A percentile compares a stretch with the other conserved stretches of the same genome.
phyloP scores from a whole-genome alignment of 2,888 invertebrate species.

The Microctonus hyperodae region DNA sequence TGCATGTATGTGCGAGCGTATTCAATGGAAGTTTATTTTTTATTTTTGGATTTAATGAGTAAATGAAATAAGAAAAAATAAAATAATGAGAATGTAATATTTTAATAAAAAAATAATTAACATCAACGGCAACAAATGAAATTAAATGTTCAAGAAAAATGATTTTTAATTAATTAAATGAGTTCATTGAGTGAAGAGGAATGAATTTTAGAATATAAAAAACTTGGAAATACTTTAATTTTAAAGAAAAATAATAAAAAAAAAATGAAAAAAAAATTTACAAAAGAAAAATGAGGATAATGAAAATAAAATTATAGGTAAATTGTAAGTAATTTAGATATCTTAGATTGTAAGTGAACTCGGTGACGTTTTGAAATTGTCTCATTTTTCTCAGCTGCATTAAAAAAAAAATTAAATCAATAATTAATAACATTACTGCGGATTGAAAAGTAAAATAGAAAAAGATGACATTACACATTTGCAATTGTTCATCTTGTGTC shows the following conservation, averaged over 20 bases:
- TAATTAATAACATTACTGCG: too few relatives aligned
- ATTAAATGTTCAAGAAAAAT: neutral
- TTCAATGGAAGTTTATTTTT: conserved; percentile 38
- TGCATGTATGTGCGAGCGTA: conserved; percentile 43
- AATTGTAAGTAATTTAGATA: neutral
- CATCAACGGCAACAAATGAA: neutral
- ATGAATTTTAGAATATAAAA: neutral
- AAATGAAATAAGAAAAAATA: conserved; percentile 18
- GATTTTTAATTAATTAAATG: too few relatives aligned
- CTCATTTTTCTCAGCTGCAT: neutral
- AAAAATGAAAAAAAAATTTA: neutral
- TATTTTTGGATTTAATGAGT: conserved; percentile 9
- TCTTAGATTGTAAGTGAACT: conserved; percentile 24
- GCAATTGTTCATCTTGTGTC: neutral
- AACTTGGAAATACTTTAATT: conserved; percentile 15
- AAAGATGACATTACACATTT: neutral
- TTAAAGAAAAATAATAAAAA: conserved; percentile 6
- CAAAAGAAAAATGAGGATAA: neutral
- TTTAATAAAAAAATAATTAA: conserved; percentile 39
- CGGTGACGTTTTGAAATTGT: neutral
- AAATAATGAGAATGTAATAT: conserved; percentile 51
- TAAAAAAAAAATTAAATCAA: neutral
- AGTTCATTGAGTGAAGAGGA: neutral
- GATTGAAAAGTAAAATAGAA: neutral
- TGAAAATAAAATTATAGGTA: conserved; percentile 3